A percentile compares a stretch with the other conserved stretches of the same genome.
phyloP scores from a whole-genome alignment of 1,140 invertebrate species.

The Cyrtorhinus lividipennis region DNA sequence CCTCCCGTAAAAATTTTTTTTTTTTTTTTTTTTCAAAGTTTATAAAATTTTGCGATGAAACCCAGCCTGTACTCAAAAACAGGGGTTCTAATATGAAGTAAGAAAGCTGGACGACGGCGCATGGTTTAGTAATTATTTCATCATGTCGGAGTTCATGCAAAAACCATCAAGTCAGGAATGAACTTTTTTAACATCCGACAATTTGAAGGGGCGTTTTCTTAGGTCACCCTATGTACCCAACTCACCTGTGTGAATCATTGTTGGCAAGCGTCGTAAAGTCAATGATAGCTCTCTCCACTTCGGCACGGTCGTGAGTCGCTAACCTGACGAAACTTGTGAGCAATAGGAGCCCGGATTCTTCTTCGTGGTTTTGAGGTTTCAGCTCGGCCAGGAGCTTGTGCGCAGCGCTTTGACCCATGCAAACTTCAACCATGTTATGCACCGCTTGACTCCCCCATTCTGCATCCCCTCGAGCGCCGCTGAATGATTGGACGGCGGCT shows the following conservation, averaged over 20 bases:
- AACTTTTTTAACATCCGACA: no score
- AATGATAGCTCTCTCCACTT: slow-evolving; percentile 48
- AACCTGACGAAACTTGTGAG: slow-evolving; percentile 71
- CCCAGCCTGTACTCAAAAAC: no score
- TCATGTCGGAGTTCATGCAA: no score
- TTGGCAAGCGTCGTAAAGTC: slow-evolving; percentile 59
- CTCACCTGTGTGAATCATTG: slow-evolving; percentile 40
- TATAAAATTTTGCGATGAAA: no score
- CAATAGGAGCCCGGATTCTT: slow-evolving; percentile 50
- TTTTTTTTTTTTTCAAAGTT: no score
- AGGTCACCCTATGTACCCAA: no score
- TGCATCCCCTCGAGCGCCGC: slow-evolving; percentile 63
- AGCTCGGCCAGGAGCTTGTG: slow-evolving; percentile 52
- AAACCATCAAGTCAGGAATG: no score
- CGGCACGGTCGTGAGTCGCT: slow-evolving; percentile 68
- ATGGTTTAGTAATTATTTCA: no score
- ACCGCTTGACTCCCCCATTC: slow-evolving; percentile 73
- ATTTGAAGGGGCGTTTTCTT: no score
- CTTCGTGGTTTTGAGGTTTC: slow-evolving; percentile 46
- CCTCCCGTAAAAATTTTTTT: no score
- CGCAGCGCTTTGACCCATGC: slow-evolving; percentile 27
- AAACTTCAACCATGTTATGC: slow-evolving; percentile 59
- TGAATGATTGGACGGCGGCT: slow-evolving; percentile 72
- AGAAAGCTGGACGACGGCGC: no score
- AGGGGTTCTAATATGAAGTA: no score